Evolutionary conservation across 2,113 vertebrate genomes (phyloP), one percentile per base, ranked within the genome.

Genomic region (Nestor notabilis): DNA sequence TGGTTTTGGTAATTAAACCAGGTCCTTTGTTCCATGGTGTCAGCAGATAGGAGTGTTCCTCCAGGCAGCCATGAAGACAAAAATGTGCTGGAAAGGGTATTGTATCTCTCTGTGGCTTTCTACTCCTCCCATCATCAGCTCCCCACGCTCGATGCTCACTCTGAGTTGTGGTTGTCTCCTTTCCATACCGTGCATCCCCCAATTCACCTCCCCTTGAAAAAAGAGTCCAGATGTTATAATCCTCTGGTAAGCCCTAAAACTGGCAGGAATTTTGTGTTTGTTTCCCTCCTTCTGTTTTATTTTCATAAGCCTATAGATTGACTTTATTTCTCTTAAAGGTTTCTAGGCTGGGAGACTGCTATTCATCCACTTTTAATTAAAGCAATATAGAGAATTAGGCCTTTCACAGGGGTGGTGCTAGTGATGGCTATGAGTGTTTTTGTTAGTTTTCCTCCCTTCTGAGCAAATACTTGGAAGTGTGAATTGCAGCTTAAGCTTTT

Each of bases 351-450:
- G 86, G 56, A 92, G 77, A 65, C 88, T 94, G 64, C 52, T 89
- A 43, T 94, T 96, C 83, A 93, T 87, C 61, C 31, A 5, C 90
- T 89, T 94, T 91, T 95, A 97, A 97, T 95, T 97, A 95, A 97
- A 79, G 72, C 55, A 71, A 17, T 82, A 46, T 47, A 93, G 88
- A 92, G 90, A 94, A 92, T 96, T 93, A 92, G 60, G 35, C 29
- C 64, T 90, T 95, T 88, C 90, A 75, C 60, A 60, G 58, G 70
- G 50, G 88, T 77, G 64, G 68, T 89, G 92, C 84, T 91, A 61
- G 43, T 91, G 83, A 93, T 93, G 83, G 20, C 76, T 63, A 6
- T 70, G 58, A 72, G 28, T 90, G 64, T 35, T 94, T 95, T 90
- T 93, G 82, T 88, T 90, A 82, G 53, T 95, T 92, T 93, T 93